Evolutionary conservation across 1,140 invertebrate species (phyloP).

Genomic region (Magallana gigas): DNA sequence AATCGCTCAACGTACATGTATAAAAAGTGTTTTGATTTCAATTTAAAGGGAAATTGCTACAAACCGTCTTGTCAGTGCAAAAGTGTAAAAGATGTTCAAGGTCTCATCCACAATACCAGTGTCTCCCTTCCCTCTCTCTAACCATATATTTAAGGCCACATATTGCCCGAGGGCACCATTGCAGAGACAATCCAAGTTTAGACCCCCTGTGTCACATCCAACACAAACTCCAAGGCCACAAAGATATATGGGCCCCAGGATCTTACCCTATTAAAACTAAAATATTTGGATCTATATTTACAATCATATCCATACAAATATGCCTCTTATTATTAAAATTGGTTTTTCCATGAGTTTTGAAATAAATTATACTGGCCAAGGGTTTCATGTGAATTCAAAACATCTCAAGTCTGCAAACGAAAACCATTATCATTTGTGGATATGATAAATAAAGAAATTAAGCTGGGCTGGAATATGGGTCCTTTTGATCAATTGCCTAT

Average conservation of each 20-base stretch:
- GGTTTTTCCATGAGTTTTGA: slow-evolving; percentile 21
- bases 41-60: too few relatives aligned
- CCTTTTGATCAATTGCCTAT: too few relatives aligned
- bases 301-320: too few relatives aligned
- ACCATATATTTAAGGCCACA: slow-evolving; percentile 12
- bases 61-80: too few relatives aligned
- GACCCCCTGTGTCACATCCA: neutral
- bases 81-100: too few relatives aligned
- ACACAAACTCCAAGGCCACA: neutral
- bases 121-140: neutral
- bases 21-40: neutral
- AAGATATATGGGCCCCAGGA: neutral
- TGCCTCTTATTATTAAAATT: too few relatives aligned
- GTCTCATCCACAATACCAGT: neutral
- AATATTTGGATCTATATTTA: neutral
- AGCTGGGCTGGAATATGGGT: too few relatives aligned
- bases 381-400: neutral
- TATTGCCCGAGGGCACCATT: neutral
- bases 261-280: too few relatives aligned
- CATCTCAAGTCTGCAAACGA: neutral
- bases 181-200: neutral
- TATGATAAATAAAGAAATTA: too few relatives aligned
- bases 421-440: neutral
- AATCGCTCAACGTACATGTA: neutral
- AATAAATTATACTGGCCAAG: slow-evolving; percentile 16